Conservation (phyloP, 2,797 vertebrate genomes). For the Tachyglossus aculeatus region DNA sequence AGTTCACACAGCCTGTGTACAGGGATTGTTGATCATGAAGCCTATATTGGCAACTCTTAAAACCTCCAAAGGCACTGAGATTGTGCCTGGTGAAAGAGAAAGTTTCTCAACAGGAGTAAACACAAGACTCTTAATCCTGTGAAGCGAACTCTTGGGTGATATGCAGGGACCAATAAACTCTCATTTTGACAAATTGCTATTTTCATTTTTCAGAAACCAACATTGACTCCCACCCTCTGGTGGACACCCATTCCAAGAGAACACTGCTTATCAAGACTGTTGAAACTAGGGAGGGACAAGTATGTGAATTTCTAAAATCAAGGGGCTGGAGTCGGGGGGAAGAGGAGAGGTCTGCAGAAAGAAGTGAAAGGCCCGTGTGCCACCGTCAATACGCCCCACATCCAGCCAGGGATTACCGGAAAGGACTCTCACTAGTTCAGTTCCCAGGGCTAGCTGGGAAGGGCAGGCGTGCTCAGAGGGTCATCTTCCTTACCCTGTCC, state of each 20-base stretch:
- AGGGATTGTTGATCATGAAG: too few relatives aligned
- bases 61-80: too few relatives aligned
- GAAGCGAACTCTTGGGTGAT: not conserved
- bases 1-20: too few relatives aligned
- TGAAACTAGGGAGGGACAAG: conserved; percentile 95
- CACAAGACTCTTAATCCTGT: not conserved
- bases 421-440: too few relatives aligned
- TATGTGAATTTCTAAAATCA: conserved; percentile 62
- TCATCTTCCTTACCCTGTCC: too few relatives aligned
- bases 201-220: conserved; percentile 91
- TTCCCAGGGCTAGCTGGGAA: too few relatives aligned
- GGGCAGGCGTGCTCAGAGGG: too few relatives aligned
- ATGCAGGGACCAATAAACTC: not conserved
- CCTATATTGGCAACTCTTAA: too few relatives aligned
- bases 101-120: not conserved
- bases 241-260: conserved; percentile 87
- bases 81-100: too few relatives aligned
- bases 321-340: not conserved
- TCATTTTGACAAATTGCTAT: too few relatives aligned
- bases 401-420: not conserved
- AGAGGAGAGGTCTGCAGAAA: not conserved
- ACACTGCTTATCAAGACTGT: conserved; percentile 94
- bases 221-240: conserved; percentile 84
- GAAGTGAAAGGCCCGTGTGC: not conserved
- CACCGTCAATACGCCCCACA: not conserved